Base-by-base conservation (phyloP, 2,797 vertebrate species). In the Melanotaenia nigrans region DNA sequence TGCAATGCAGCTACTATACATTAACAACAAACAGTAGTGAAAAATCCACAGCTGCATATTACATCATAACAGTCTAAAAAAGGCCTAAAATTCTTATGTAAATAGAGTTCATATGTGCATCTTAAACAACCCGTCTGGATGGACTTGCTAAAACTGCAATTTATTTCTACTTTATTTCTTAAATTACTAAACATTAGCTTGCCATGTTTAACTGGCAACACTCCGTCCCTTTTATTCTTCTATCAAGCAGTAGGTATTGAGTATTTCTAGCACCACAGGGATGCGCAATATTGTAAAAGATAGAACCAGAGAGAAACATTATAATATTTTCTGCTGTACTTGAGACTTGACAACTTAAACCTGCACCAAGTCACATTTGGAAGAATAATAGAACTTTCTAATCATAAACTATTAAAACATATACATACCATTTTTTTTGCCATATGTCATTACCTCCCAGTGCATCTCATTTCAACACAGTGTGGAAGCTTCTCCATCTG, bases 401-500 rank as follows among this genome's bases (percentile, higher is more conserved):
- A 16, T 70, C n/a, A 61, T 55, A 8, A 55, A 54, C 36, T 14
- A 61, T 32, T 36, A 55, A 80, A 8, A 49, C 12, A 12, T 10
- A 42, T 47, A 47, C 5, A 20, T 20, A 47, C 42, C 18, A 20
- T 42, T 5, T 16, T 6, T 1, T 3, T 16, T 28, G 28, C 18
- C 42, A 47, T 75, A 59, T 69, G 70, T 75, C 75, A 77, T 88
- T 80, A 81, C 49, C 68, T 85, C 72, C 42, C 62, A 61, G 66
- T 24, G 10, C 7, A 74, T 68, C 71, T 79, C 65, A 71, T 78
- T 81, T 58, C 65, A 82, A 47, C 74, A 42, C 69, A 40, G 55
- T 73, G 77, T 72, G 35, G 62, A 57, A 65, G 62, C 66, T 49
- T 71, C 75, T 83, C 82, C 86, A 90, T 88, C 84, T 90, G 85